Percentiles rank a stretch among this genome's conserved stretches.
These are phyloP conservation scores for Larimichthys crocea DNA, from an alignment of 2,113 vertebrate genomes.

Conservation along the genomic window DNA sequence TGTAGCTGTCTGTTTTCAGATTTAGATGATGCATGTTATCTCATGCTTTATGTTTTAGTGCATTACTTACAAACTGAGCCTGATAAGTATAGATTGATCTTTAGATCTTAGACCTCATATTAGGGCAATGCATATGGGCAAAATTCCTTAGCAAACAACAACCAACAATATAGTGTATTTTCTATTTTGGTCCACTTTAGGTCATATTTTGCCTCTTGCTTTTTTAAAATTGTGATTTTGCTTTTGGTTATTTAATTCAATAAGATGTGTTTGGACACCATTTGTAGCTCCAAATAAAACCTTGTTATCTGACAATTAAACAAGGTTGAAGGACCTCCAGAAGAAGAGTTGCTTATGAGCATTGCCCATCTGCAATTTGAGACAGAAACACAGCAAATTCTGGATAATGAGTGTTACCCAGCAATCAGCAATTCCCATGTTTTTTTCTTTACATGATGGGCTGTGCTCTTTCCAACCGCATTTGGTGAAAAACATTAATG, in stretches of 20 bases:
- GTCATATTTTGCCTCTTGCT: not conserved
- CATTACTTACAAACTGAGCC: constrained; percentile 1
- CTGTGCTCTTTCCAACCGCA: not conserved
- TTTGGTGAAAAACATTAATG: not conserved
- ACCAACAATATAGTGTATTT: not conserved
- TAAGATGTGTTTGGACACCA: not conserved
- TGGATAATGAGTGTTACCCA: constrained; percentile 14
- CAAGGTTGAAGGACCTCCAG: not conserved
- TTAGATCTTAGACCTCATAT: constrained; percentile 21
- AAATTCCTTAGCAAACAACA: constrained; percentile 11
- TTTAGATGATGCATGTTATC: constrained; percentile 60
- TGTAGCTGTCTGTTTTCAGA: constrained; percentile 35
- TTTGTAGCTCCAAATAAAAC: not conserved
- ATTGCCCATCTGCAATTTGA: constrained; percentile 52
- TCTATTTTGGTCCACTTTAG: not conserved
- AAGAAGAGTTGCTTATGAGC: constrained; percentile 36
- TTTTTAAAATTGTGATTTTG: not conserved
- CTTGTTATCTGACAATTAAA: not conserved
- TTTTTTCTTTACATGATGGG: too few relatives aligned
- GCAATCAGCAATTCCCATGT: not conserved
- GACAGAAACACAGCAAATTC: constrained; percentile 68
- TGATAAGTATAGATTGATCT: constrained; percentile 29
- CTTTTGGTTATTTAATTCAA: not conserved
- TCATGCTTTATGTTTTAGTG: constrained; percentile 29
- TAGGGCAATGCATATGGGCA: constrained; percentile 44